A percentile compares a stretch with the other conserved stretches of the same genome.
phyloP scores from a whole-genome alignment of 2,797 vertebrate species.

The Gambelia wislizenii region DNA sequence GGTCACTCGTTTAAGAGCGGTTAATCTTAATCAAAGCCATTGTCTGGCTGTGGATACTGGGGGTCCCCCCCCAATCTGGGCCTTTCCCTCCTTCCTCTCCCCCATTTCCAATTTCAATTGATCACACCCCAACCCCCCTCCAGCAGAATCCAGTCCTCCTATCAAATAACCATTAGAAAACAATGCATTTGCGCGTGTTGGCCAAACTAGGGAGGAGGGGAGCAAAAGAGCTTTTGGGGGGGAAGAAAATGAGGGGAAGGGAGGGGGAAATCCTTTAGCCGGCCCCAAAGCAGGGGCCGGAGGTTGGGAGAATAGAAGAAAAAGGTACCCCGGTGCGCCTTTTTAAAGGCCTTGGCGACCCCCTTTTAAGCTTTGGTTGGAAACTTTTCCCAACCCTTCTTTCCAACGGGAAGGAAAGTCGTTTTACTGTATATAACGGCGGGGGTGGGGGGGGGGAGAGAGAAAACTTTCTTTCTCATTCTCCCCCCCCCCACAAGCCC shows the following conservation, averaged over 20 bases:
- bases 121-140: slow-evolving; percentile 68
- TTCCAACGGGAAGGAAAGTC: slow-evolving; percentile 70
- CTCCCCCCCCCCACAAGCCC: rapidly evolving
- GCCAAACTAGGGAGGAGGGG: slow-evolving; percentile 78
- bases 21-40: background rate
- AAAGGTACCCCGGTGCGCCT: slow-evolving; percentile 76
- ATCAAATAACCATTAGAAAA: slow-evolving; percentile 71
- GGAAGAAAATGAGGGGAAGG: slow-evolving; percentile 1
- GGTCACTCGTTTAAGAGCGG: background rate
- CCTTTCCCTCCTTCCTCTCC: slow-evolving; percentile 71
- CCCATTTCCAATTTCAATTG: slow-evolving; percentile 60
- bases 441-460: too few species aligned
- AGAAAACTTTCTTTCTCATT: slow-evolving; percentile 67
- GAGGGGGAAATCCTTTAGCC: slow-evolving; percentile 17
- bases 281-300: slow-evolving; percentile 45
- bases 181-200: slow-evolving; percentile 71
- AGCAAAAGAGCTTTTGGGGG: slow-evolving; percentile 10
- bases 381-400: slow-evolving; percentile 80
- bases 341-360: slow-evolving; percentile 70
- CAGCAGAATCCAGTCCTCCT: slow-evolving; percentile 63
- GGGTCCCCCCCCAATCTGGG: too few species aligned
- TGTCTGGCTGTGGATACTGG: background rate
- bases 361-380: slow-evolving; percentile 76
- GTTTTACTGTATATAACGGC: too few species aligned
- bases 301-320: slow-evolving; percentile 74